Conservation (phyloP, 92 coral and sea anemone genomes). For the Pocillopora grandis region DNA sequence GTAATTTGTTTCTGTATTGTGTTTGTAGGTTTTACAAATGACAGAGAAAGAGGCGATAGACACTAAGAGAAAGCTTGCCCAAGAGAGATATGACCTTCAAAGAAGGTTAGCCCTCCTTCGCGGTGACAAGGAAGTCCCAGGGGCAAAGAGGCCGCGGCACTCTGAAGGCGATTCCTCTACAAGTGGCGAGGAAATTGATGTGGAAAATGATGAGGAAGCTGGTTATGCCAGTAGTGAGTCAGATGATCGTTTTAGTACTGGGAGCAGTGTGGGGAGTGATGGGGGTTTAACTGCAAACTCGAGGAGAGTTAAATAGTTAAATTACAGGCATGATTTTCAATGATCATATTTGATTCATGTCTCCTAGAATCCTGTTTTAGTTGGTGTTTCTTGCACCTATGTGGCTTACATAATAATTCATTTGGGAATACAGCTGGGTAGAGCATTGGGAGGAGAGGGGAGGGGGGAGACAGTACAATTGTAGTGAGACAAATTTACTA, state of each 20-base stretch:
- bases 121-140: constrained; percentile 48
- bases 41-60: constrained; percentile 92
- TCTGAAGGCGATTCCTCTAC: constrained; percentile 94
- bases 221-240: constrained; percentile 97
- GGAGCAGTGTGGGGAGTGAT: constrained; percentile 94
- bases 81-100: constrained; percentile 73
- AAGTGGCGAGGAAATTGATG: constrained; percentile 87
- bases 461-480: not conserved
- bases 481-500: too few species aligned
- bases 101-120: constrained; percentile 73
- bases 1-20: not conserved
- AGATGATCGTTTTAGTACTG: constrained; percentile 89
- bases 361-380: not conserved
- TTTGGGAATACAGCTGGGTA: not conserved
- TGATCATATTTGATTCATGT: not conserved
- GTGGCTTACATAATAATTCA: not conserved
- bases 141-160: constrained; percentile 80
- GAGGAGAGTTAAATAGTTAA: constrained; percentile 53
- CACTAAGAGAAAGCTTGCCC: constrained; percentile 72
- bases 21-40: constrained; percentile 78
- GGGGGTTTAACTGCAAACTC: constrained; percentile 89
- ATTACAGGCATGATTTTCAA: constrained; percentile 19
- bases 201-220: constrained; percentile 91
- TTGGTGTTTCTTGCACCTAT: not conserved
- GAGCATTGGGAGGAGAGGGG: not conserved